Conservation (phyloP, 2,797 vertebrate genomes). For the Scomberomorus guttatus region DNA sequence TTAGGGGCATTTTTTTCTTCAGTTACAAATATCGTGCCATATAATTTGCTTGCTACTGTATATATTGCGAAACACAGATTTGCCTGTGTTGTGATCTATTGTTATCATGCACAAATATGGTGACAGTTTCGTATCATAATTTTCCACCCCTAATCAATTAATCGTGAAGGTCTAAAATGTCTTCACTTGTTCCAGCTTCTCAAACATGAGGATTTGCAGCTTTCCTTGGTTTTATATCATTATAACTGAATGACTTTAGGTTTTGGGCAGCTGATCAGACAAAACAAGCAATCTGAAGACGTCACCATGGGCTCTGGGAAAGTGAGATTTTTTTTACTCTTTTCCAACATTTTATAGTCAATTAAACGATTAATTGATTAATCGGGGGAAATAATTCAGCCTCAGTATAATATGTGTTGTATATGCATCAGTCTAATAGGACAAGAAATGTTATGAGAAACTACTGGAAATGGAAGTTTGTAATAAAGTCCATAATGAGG, state of each 20-base stretch:
- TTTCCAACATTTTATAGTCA: neutral
- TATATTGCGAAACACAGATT: neutral
- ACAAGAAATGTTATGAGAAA: too few relatives aligned
- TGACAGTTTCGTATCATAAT: too few relatives aligned
- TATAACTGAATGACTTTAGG: slow-evolving; percentile 6
- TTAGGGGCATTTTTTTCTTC: neutral
- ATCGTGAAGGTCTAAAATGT: neutral
- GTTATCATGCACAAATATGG: too few relatives aligned
- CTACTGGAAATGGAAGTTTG: too few relatives aligned
- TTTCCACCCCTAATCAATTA: too few relatives aligned
- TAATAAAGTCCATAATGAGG: neutral
- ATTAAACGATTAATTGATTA: neutral
- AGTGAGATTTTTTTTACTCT: neutral
- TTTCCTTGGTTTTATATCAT: neutral
- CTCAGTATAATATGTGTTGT: neutral
- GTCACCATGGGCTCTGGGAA: neutral
- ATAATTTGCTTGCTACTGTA: neutral
- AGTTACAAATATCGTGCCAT: neutral
- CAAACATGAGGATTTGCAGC: slow-evolving; percentile 3
- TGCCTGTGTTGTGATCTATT: too few relatives aligned
- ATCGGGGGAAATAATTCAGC: neutral
- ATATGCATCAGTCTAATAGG: too few relatives aligned
- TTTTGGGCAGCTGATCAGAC: slow-evolving; percentile 14
- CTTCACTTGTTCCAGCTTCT: neutral
- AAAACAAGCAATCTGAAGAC: slow-evolving; percentile 6